Conservation (phyloP, 2,888 invertebrate genomes). For the Coelopa pilipes region DNA sequence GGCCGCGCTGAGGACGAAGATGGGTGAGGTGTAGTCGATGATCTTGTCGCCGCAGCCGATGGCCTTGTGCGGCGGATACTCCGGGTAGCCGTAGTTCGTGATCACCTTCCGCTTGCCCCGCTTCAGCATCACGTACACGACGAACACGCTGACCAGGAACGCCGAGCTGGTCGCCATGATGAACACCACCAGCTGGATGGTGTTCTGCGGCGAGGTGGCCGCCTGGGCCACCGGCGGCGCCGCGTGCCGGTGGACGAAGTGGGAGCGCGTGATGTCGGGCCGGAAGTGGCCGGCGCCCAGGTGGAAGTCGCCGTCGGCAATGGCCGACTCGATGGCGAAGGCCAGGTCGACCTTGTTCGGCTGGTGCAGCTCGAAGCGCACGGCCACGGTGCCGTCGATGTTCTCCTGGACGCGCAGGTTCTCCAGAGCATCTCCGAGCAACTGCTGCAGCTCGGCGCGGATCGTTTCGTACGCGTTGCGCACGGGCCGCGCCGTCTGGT, state of each 20-base stretch:
- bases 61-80: slow-evolving; percentile 45
- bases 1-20: slow-evolving; percentile 64
- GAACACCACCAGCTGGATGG: slow-evolving; percentile 80
- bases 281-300: slow-evolving; percentile 65
- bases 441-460: slow-evolving; percentile 61
- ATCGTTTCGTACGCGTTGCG: slow-evolving; percentile 69
- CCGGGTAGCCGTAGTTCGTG: slow-evolving; percentile 47
- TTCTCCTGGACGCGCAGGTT: slow-evolving; percentile 70
- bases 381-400: slow-evolving; percentile 68
- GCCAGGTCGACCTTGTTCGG: slow-evolving; percentile 81
- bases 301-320: slow-evolving; percentile 66
- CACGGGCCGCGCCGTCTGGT: slow-evolving; percentile 68
- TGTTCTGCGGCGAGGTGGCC: slow-evolving; percentile 64
- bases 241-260: slow-evolving; percentile 70
- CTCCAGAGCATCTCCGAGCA: slow-evolving; percentile 68
- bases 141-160: slow-evolving; percentile 81
- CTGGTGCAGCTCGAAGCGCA: slow-evolving; percentile 77
- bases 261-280: slow-evolving; percentile 74
- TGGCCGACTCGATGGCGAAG: slow-evolving; percentile 82
- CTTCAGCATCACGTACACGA: slow-evolving; percentile 80
- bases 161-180: slow-evolving; percentile 82
- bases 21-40: slow-evolving; percentile 63
- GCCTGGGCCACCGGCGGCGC: slow-evolving; percentile 54
- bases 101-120: slow-evolving; percentile 69
- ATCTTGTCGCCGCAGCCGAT: slow-evolving; percentile 54